A percentile compares a stretch with the other conserved stretches of the same genome.
phyloP scores from a whole-genome alignment of 2,797 vertebrate species.

The Toxotes lorentzi region DNA sequence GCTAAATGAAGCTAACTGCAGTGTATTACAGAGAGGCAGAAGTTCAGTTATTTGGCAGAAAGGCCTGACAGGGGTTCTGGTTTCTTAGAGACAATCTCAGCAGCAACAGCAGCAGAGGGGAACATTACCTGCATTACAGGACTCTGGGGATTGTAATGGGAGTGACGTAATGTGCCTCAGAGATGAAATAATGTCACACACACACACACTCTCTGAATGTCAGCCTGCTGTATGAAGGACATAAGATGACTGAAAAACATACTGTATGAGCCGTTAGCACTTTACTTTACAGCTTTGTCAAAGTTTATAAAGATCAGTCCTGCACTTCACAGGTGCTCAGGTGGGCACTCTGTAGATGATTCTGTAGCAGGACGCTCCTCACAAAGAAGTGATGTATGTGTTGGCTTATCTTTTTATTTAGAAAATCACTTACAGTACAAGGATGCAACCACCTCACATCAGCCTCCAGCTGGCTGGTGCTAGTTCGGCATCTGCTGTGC shows the following conservation, averaged over 20 bases:
- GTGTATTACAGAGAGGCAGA: background rate
- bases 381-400: background rate
- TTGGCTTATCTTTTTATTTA: background rate
- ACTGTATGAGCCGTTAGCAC: conserved; percentile 4
- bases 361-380: background rate
- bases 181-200: conserved; percentile 43
- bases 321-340: background rate
- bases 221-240: conserved; percentile 1
- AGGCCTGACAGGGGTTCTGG: conserved; percentile 2
- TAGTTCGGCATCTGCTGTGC: conserved; percentile 15
- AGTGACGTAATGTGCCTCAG: conserved; percentile 43
- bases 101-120: conserved; percentile 40
- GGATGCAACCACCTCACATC: background rate
- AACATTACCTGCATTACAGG: conserved; percentile 56
- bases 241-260: conserved; percentile 24
- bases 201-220: conserved; percentile 23
- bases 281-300: background rate
- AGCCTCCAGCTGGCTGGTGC: conserved; percentile 13
- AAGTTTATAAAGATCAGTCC: conserved; percentile 4
- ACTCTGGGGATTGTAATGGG: conserved; percentile 45
- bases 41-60: conserved; percentile 28
- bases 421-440: conserved; percentile 8
- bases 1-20: background rate
- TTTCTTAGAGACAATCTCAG: conserved; percentile 56
- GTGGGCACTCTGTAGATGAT: background rate